Evolutionary conservation across 2,888 invertebrate species (phyloP).

Genomic region (Oscheius sp.): DNA sequence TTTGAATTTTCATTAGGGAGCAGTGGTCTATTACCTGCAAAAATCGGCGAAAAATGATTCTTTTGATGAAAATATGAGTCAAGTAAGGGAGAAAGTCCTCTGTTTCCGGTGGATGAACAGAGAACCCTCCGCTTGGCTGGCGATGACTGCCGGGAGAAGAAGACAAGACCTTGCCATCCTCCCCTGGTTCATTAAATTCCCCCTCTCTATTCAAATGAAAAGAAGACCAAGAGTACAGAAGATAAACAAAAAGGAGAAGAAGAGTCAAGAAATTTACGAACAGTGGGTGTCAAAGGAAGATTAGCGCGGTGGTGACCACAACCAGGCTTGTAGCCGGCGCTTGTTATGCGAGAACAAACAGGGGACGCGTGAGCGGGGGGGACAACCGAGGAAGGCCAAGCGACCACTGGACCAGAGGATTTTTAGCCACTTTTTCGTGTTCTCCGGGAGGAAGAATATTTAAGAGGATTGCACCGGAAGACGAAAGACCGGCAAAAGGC

Average conservation of each 20-base stretch:
- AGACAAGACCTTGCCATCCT: neutral
- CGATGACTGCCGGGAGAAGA: too few species aligned
- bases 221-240: constrained; percentile 1
- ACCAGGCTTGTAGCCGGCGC: constrained; percentile 11
- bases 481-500: too few species aligned
- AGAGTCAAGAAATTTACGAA: neutral
- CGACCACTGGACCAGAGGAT: too few species aligned
- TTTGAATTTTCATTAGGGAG: too few species aligned
- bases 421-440: too few species aligned
- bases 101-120: neutral
- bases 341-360: constrained; percentile 34
- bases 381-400: too few species aligned
- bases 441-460: too few species aligned
- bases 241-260: constrained; percentile 1
- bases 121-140: neutral
- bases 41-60: too few species aligned
- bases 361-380: neutral
- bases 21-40: too few species aligned
- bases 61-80: too few species aligned
- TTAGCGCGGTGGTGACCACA: constrained; percentile 7
- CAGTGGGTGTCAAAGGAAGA: constrained; percentile 22
- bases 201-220: neutral
- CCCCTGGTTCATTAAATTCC: too few species aligned
- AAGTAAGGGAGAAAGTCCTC: neutral
- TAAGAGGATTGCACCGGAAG: too few species aligned